Evolutionary conservation across 2,113 vertebrate genomes (phyloP).

Genomic region (Gambusia affinis): DNA sequence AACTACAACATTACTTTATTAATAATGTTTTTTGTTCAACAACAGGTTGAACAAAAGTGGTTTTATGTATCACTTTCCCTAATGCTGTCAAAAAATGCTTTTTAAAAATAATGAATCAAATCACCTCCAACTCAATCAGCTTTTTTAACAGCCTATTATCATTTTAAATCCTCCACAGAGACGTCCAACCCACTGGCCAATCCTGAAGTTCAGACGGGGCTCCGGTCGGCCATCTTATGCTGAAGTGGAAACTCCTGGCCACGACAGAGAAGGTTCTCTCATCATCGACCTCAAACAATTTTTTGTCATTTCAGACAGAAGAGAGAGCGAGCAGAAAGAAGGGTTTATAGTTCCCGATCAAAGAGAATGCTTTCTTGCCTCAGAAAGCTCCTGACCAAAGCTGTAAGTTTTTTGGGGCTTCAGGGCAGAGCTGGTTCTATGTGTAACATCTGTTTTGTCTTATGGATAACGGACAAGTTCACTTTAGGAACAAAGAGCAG

Average conservation of each 20-base stretch:
- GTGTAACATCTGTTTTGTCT: neutral
- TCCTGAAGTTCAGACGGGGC: conserved; percentile 93
- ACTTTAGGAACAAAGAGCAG: conserved; percentile 29
- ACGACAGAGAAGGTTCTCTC: conserved; percentile 85
- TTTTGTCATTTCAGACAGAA: conserved; percentile 87
- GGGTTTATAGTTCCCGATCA: conserved; percentile 79
- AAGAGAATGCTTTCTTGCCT: conserved; percentile 70
- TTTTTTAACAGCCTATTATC: too few relatives aligned
- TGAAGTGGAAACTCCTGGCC: conserved; percentile 90
- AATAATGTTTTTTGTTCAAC: too few relatives aligned
- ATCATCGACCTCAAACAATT: conserved; percentile 74
- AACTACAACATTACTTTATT: neutral
- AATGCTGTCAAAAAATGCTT: neutral
- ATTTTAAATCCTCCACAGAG: conserved; percentile 74
- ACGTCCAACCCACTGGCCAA: conserved; percentile 92
- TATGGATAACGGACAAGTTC: conserved; percentile 18
- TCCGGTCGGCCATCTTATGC: conserved; percentile 92
- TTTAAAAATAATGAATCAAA: neutral
- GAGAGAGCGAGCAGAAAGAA: conserved; percentile 80
- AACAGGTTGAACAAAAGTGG: too few relatives aligned
- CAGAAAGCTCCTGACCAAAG: conserved; percentile 70
- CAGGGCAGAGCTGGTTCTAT: conserved; percentile 35
- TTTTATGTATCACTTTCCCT: too few relatives aligned
- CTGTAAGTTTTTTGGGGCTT: conserved; percentile 44
- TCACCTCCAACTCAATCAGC: too few relatives aligned